Base-by-base conservation (phyloP, 2,113 vertebrate species). In the Salvelinus alpinus region DNA sequence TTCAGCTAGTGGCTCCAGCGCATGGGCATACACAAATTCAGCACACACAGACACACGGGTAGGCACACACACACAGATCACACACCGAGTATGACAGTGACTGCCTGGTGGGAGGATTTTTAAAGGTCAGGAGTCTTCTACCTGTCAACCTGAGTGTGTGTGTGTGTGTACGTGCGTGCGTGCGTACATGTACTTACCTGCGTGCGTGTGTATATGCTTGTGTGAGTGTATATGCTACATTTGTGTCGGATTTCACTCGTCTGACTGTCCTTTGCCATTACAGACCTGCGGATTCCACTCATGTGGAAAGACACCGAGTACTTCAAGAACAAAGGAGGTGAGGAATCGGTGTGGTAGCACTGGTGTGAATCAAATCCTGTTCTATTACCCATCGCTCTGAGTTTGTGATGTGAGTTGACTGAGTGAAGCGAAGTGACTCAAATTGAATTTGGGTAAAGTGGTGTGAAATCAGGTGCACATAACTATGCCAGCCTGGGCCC, bases 231-330 rank as follows among this genome's bases (percentile, higher is more conserved):
- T 44, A 44, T 44, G 38, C 3, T 22, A 31, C n/a, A 13, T 57
- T 27, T 25, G 20, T 31, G 71, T 34, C 1, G 22, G 12, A 12
- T 44, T 44, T 44, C 38, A 44, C 9, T 44, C 38, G 5, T 3
- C 62, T 54, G 51, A 54, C 12, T 73, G 51, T 72, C 84, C 71
- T 76, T 83, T 87, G 73, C 70, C 24, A 13, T 89, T 83, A 22
- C 90, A 98, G 97, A 98, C 87, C 93, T 97, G n/a, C 95, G 97
- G 73, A 98, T 98, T 81, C 96, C 96, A 13, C 94, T 98, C 80
- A 98, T 98, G 96, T 98, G 97, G 97, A 98, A 98, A 90, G 97
- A 98, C 91, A 98, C 96, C 0, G 96, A 98, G 72, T 97, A 98
- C 87, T 98, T 98, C 91, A 97, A 96, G 90, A 98, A 98, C 92